Evolutionary conservation across 2,888 invertebrate species (phyloP).

Genomic region (Andrena bicolor): DNA sequence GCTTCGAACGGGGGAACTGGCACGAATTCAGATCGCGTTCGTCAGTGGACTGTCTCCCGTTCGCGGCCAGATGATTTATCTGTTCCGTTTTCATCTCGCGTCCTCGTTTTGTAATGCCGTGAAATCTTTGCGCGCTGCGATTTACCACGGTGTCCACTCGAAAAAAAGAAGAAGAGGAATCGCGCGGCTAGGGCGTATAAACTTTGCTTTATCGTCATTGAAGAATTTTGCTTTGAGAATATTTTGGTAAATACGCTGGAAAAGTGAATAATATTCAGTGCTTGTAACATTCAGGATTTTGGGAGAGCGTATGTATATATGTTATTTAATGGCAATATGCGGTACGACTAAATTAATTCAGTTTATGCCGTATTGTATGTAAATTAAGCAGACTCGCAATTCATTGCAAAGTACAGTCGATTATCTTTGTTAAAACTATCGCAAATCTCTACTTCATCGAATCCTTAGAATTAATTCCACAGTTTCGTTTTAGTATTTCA

Average conservation of each 20-base stretch:
- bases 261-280: background rate
- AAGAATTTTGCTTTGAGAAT: background rate
- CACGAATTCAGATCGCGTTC: constrained; percentile 63
- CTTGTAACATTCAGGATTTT: too few species aligned
- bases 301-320: too few species aligned
- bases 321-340: too few species aligned
- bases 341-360: too few species aligned
- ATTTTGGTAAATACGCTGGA: background rate
- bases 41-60: constrained; percentile 49
- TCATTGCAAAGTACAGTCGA: background rate
- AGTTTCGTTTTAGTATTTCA: too few species aligned
- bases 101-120: constrained; percentile 50
- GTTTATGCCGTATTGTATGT: background rate
- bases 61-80: constrained; percentile 54
- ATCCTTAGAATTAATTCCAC: too few species aligned
- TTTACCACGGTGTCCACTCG: background rate
- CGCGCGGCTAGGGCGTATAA: background rate
- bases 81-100: constrained; percentile 55
- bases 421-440: too few species aligned
- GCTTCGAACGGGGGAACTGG: constrained; percentile 44
- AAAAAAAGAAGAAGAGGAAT: background rate
- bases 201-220: background rate
- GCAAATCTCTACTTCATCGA: too few species aligned
- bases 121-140: constrained; percentile 20
- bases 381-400: background rate